These are phyloP conservation scores for Salminus brasiliensis DNA, from an alignment of 2,113 vertebrate species.

Conservation along the genomic window DNA sequence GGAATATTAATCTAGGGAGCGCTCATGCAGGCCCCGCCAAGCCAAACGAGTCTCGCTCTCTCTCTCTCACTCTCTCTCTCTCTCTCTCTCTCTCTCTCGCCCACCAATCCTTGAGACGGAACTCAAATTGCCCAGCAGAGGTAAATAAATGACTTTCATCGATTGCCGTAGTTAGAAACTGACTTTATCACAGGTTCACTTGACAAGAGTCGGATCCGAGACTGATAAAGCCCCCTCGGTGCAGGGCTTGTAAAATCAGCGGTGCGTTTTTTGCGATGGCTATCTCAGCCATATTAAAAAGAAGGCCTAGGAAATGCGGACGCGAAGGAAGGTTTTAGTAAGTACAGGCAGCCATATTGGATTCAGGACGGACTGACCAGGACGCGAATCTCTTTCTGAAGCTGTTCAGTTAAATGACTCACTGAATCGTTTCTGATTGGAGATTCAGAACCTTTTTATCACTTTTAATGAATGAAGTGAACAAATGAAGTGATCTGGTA, in stretches of 20 bases:
- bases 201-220: slow-evolving; percentile 74
- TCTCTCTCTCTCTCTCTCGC: slow-evolving; percentile 18
- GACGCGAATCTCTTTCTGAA: no score
- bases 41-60: slow-evolving; percentile 64
- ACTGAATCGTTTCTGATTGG: slow-evolving; percentile 19
- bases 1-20: slow-evolving; percentile 78
- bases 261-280: slow-evolving; percentile 53
- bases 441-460: background rate
- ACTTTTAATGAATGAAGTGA: no score
- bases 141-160: slow-evolving; percentile 84
- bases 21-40: slow-evolving; percentile 63
- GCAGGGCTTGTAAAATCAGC: slow-evolving; percentile 54
- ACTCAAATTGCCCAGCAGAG: slow-evolving; percentile 71
- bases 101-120: slow-evolving; percentile 64
- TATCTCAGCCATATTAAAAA: slow-evolving; percentile 71
- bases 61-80: slow-evolving; percentile 39
- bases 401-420: background rate
- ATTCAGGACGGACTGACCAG: no score
- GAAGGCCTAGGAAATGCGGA: slow-evolving; percentile 34
- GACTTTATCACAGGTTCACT: slow-evolving; percentile 79
- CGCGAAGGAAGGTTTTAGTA: no score
- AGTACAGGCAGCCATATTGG: slow-evolving; percentile 40
- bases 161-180: slow-evolving; percentile 77
- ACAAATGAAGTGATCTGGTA: slow-evolving; percentile 8
- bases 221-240: slow-evolving; percentile 60